A percentile compares a stretch with the other conserved stretches of the same genome.
phyloP scores from a whole-genome alignment of 2,888 invertebrate species.

The Elmis aenea region DNA sequence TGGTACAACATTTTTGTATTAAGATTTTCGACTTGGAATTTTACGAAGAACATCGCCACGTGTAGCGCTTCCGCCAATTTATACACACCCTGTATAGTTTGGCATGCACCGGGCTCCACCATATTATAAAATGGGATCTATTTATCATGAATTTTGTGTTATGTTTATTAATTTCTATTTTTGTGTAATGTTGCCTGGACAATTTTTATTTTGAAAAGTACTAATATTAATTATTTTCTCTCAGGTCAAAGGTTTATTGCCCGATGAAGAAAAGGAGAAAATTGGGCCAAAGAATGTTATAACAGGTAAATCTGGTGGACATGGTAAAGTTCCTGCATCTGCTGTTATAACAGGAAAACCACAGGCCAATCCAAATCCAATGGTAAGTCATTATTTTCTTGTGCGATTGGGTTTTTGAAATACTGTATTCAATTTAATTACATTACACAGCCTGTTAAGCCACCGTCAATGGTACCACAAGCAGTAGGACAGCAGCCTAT shows the following conservation, averaged over 20 bases:
- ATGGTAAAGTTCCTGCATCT: constrained; percentile 32
- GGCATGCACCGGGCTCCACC: too few relatives aligned
- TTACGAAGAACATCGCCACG: too few relatives aligned
- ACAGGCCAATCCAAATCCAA: constrained; percentile 33
- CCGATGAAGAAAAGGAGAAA: constrained; percentile 95
- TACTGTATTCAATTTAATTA: too few relatives aligned
- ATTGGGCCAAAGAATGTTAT: constrained; percentile 84
- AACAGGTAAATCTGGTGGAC: constrained; percentile 37
- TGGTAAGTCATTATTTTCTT: constrained; percentile 9
- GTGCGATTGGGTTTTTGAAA: constrained; percentile 11
- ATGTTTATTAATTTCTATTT: constrained; percentile 4
- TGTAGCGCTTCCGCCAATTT: too few relatives aligned
- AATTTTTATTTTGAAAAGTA: constrained; percentile 3
- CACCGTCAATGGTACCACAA: constrained; percentile 44
- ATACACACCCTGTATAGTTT: too few relatives aligned
- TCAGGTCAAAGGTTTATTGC: constrained; percentile 77
- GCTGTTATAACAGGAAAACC: constrained; percentile 46
- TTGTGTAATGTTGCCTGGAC: too few relatives aligned
- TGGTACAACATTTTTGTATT: too few relatives aligned
- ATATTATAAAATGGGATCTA: too few relatives aligned
- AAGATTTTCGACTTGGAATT: too few relatives aligned
- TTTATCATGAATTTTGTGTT: too few relatives aligned
- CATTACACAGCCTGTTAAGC: constrained; percentile 34
- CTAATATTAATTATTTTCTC: constrained; percentile 15
- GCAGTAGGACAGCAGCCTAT: constrained; percentile 17